Conservation (phyloP, 2,888 invertebrate species). For the Aethes cnicana region DNA sequence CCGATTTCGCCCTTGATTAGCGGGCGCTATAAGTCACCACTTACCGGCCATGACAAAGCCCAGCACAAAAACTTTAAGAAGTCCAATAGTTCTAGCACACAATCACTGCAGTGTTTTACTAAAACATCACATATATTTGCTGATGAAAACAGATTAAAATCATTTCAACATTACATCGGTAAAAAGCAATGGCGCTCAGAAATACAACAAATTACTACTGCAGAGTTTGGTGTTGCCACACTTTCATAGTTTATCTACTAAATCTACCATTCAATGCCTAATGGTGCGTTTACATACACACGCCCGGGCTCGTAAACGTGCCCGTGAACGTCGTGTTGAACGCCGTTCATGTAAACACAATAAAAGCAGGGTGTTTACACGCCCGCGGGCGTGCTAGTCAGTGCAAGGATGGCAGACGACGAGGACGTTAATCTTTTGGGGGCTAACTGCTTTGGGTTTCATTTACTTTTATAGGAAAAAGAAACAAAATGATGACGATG, state of each 20-base stretch:
- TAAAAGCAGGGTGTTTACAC: too few relatives aligned
- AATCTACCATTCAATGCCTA: slow-evolving; percentile 12
- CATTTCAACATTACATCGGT: slow-evolving; percentile 82
- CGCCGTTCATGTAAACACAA: background rate
- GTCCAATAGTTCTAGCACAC: slow-evolving; percentile 79
- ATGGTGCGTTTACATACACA: background rate
- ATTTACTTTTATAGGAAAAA: too few relatives aligned
- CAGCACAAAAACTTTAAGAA: slow-evolving; percentile 81
- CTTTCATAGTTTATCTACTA: slow-evolving; percentile 46
- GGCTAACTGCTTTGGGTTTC: too few relatives aligned
- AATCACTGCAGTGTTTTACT: slow-evolving; percentile 77
- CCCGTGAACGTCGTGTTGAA: too few relatives aligned
- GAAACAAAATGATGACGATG: too few relatives aligned
- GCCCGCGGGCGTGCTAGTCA: too few relatives aligned
- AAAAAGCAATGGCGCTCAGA: slow-evolving; percentile 82
- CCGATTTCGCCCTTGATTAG: slow-evolving; percentile 82
- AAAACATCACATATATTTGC: slow-evolving; percentile 82
- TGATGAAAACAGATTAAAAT: slow-evolving; percentile 83
- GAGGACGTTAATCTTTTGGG: too few relatives aligned
- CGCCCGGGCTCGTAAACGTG: background rate
- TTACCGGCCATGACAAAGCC: slow-evolving; percentile 92
- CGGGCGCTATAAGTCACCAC: slow-evolving; percentile 84
- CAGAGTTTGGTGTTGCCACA: slow-evolving; percentile 69
- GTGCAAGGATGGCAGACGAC: too few relatives aligned
- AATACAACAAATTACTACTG: slow-evolving; percentile 79